Percentiles rank a stretch among this genome's conserved stretches.
These are phyloP conservation scores for Cephus rjabovi DNA, from an alignment of 2,888 invertebrate genomes.

Conservation along the genomic window DNA sequence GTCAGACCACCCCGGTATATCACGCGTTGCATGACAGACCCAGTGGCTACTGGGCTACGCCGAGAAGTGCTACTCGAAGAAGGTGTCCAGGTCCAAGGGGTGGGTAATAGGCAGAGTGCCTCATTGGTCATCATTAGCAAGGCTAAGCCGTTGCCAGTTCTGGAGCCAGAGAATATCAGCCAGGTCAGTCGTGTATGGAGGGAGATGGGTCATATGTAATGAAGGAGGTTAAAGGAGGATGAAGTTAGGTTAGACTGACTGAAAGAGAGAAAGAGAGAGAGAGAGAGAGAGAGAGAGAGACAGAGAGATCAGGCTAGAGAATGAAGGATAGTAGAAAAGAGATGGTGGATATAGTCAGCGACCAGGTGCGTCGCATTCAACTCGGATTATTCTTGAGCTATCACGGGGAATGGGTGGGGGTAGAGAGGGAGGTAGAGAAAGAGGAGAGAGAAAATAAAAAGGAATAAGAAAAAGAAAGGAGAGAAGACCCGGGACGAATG, in stretches of 20 bases:
- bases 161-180: neutral
- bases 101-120: conserved; percentile 6
- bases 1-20: neutral
- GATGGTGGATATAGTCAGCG: neutral
- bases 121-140: conserved; percentile 25
- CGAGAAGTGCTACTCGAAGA: neutral
- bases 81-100: neutral
- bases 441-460: neutral
- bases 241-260: neutral
- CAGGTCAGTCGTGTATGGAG: neutral
- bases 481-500: conserved; percentile 1
- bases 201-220: neutral
- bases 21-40: neutral
- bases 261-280: neutral
- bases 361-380: conserved; percentile 8
- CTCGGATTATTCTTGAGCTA: conserved; percentile 1
- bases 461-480: neutral
- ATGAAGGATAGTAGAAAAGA: neutral
- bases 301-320: neutral
- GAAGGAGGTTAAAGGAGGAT: neutral
- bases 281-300: neutral
- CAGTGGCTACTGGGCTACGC: conserved; percentile 3
- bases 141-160: neutral
- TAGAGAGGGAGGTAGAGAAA: neutral
- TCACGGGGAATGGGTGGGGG: neutral